phyloP scores from a whole-genome alignment of 1,140 invertebrate species.

The Kradibia gibbosae region DNA sequence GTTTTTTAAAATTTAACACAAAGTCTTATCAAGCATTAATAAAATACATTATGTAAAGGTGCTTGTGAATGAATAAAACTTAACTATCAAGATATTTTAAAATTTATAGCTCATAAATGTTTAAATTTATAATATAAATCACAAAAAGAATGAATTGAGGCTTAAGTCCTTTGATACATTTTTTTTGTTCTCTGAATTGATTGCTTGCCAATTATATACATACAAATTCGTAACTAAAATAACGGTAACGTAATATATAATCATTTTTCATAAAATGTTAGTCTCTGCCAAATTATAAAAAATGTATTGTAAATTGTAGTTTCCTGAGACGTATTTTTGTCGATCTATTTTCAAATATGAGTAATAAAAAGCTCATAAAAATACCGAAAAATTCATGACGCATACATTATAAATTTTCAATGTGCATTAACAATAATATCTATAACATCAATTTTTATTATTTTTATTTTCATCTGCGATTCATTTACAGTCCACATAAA shows the following conservation, averaged over 20 bases:
- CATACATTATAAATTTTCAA: too few species aligned
- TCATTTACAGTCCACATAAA: too few species aligned
- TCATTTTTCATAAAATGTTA: neutral
- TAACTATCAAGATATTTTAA: neutral
- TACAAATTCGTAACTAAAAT: neutral
- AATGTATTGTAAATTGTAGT: neutral
- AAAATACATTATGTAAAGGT: too few species aligned
- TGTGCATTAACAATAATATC: too few species aligned
- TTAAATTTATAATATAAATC: neutral
- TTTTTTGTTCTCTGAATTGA: neutral
- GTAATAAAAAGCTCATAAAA: neutral
- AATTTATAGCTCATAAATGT: neutral
- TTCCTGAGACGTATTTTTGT: neutral
- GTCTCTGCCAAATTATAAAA: neutral
- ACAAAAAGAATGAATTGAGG: neutral
- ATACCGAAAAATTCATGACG: too few species aligned
- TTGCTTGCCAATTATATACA: neutral
- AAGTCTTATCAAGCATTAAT: too few species aligned
- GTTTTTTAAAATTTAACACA: too few species aligned
- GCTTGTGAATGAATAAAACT: neutral
- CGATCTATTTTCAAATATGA: slow-evolving; percentile 20
- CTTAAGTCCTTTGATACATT: too few species aligned
- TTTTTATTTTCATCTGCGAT: too few species aligned
- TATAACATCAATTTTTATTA: too few species aligned
- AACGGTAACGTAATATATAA: neutral